Evolutionary conservation across 2,888 invertebrate species (phyloP), one percentile per base, ranked within the genome.

Genomic region (Dioctria rufipes): DNA sequence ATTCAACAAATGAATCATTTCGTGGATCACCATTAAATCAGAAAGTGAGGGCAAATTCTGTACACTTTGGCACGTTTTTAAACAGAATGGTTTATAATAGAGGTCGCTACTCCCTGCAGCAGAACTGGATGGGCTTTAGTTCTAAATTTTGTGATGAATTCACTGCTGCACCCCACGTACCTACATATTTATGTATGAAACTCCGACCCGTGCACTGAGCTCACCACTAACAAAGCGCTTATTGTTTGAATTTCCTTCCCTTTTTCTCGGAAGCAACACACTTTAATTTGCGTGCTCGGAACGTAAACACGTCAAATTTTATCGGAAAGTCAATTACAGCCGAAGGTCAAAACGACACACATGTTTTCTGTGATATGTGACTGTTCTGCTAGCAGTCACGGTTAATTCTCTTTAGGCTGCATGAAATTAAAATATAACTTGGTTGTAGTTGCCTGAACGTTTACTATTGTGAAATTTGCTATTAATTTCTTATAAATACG

Each of bases 231-330:
- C 73, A 43, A 42, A 42, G 8, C n/a, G 39, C 51, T 60, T 25
- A 43, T 60, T 75, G 58, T 75, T 58, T 46, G 40, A 25, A 42
- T 42, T 60, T 25, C 73, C 37, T 60, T 60, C 73, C 73, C 60
- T 75, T 39, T 40, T 75, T 75, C 73, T 75, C 73, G 60, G 73
- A 75, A 75, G 73, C 73, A 13, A 60, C 3, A 13, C 40, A 40
- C 69, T 42, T 51, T 69, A 75, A 75, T 75, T 75, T 75, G 73
- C 73, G 73, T 60, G 73, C 73, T 43, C 39, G 42, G 60, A 40
- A 51, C 60, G 58, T 54, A 75, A 75, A 75, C 73, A 75, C 60
- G 42, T 60, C 60, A 75, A 75, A 75, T 60, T 54, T 60, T 60
- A 75, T 75, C 73, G 73, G 60, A 75, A 75, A 60, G 73, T 60